phyloP scores from a whole-genome alignment of 2,888 invertebrate genomes.

The Ochropleura leucogaster region DNA sequence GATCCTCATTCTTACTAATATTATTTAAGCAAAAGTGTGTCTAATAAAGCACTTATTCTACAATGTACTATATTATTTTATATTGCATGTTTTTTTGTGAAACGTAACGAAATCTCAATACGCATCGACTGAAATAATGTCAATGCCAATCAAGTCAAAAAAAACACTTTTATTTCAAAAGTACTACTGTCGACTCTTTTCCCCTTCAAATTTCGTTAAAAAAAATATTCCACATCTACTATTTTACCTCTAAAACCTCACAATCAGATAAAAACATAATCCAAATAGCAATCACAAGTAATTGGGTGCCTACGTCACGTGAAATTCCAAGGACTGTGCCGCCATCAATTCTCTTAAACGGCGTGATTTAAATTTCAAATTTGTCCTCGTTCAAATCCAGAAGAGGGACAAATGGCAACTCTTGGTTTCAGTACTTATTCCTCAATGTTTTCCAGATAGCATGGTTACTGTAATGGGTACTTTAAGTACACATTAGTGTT shows the following conservation, averaged over 20 bases:
- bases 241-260: slow-evolving; percentile 8
- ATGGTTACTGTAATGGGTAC: slow-evolving; percentile 51
- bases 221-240: not conserved
- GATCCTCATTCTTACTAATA: no score
- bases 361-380: slow-evolving; percentile 76
- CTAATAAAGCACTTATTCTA: no score
- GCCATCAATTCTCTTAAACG: slow-evolving; percentile 63
- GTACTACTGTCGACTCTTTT: not conserved
- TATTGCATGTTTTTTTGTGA: no score
- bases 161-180: no score
- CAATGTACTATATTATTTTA: no score
- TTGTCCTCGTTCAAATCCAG: slow-evolving; percentile 75
- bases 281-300: slow-evolving; percentile 54
- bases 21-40: no score
- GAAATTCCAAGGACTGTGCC: slow-evolving; percentile 46
- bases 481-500: slow-evolving; percentile 34
- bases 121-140: no score
- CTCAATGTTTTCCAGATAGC: slow-evolving; percentile 54
- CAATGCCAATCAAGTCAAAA: no score
- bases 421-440: slow-evolving; percentile 50
- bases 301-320: slow-evolving; percentile 59
- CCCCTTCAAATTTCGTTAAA: not conserved
- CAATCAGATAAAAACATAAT: slow-evolving; percentile 52
- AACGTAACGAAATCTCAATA: no score
- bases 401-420: slow-evolving; percentile 69